Conservation (phyloP, 2,888 invertebrate species). For the Criorhina ranunculi region DNA sequence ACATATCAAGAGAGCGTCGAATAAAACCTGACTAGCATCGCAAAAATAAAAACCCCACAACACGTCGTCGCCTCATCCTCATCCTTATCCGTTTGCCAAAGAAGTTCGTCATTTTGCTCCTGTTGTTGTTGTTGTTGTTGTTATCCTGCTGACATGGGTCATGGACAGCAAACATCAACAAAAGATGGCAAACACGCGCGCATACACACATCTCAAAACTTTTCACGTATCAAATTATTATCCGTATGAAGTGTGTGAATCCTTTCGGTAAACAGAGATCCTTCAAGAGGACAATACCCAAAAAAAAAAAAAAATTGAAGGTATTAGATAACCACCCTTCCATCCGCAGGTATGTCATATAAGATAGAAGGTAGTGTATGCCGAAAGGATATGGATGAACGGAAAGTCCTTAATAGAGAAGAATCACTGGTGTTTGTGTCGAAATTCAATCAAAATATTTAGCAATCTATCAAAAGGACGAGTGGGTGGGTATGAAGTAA, state of each 20-base stretch:
- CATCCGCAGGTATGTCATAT: constrained; percentile 6
- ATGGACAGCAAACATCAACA: constrained; percentile 38
- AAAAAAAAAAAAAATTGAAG: too few species aligned
- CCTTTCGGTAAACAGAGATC: constrained; percentile 57
- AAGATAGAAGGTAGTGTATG: not conserved
- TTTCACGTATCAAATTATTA: constrained; percentile 69
- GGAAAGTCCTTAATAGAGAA: constrained; percentile 43
- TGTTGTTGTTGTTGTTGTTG: not conserved
- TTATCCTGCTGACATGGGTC: constrained; percentile 40
- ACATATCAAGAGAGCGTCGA: constrained; percentile 49
- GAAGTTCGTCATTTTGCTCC: not conserved
- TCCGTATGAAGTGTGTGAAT: constrained; percentile 48
- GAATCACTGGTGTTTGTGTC: constrained; percentile 57
- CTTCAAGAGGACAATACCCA: constrained; percentile 8
- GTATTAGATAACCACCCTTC: too few species aligned
- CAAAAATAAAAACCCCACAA: constrained; percentile 21
- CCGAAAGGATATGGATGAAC: constrained; percentile 26
- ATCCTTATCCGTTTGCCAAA: too few species aligned
- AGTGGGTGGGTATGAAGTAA: constrained; percentile 13
- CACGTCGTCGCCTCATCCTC: constrained; percentile 22
- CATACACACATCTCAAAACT: constrained; percentile 39
- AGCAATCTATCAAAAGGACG: constrained; percentile 48
- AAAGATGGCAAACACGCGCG: constrained; percentile 22
- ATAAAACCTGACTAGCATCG: constrained; percentile 56
- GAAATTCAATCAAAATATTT: constrained; percentile 74